Conservation (phyloP, 2,113 vertebrate species). For the Odobenus rosmarus region DNA sequence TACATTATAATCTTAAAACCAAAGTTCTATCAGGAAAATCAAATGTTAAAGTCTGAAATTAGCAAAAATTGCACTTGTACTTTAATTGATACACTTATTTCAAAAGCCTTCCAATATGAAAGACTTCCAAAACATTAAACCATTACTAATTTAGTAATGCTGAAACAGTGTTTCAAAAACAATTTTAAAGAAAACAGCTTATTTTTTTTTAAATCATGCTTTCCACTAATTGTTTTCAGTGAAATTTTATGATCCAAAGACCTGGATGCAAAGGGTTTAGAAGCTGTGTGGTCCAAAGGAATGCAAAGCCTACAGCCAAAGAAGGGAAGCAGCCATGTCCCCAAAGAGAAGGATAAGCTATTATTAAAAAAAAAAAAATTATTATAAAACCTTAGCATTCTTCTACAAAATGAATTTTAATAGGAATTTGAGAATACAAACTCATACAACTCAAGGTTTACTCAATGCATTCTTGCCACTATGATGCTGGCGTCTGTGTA, state of each 20-base stretch:
- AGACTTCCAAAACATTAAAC: constrained; percentile 34
- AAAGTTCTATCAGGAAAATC: constrained; percentile 16
- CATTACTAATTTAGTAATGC: neutral
- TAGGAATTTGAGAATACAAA: neutral
- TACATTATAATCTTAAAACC: constrained; percentile 37
- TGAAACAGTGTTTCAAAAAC: constrained; percentile 12
- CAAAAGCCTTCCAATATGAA: neutral
- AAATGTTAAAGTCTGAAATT: constrained; percentile 21
- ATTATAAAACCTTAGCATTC: constrained; percentile 10
- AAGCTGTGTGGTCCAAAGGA: constrained; percentile 70
- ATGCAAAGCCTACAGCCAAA: constrained; percentile 59
- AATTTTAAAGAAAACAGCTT: constrained; percentile 63
- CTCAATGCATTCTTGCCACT: neutral
- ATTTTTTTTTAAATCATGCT: constrained; percentile 47
- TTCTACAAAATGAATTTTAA: constrained; percentile 50
- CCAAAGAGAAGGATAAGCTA: constrained; percentile 26
- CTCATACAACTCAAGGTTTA: constrained; percentile 17
- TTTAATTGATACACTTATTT: constrained; percentile 4
- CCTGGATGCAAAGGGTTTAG: constrained; percentile 58
- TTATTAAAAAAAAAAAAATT: neutral
- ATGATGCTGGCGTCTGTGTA: neutral
- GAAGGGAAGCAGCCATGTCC: neutral
- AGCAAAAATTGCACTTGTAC: neutral
- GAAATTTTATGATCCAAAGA: constrained; percentile 67
- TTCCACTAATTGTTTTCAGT: constrained; percentile 61